Percentiles rank a stretch among this genome's conserved stretches.
These are phyloP conservation scores for Diaprepes abbreviatus DNA, from an alignment of 2,888 invertebrate species.

Conservation along the genomic window DNA sequence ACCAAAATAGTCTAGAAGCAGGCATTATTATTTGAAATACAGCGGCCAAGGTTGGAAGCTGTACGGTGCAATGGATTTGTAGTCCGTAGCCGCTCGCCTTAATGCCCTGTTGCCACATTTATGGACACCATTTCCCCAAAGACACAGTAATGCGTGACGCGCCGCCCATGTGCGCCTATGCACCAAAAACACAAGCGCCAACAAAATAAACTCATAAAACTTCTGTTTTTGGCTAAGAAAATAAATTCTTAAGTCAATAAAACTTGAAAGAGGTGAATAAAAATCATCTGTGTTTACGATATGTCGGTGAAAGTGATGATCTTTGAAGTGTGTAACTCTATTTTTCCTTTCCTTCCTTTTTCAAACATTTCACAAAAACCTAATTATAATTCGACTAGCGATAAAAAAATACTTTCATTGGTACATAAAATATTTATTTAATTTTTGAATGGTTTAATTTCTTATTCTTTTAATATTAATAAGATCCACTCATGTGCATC, in stretches of 20 bases:
- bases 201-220: conserved; percentile 22
- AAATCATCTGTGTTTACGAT: conserved; percentile 12
- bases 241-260: conserved; percentile 26
- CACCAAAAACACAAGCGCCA: conserved; percentile 26
- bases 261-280: conserved; percentile 1
- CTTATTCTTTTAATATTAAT: no score
- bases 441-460: no score
- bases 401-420: no score
- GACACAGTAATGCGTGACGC: conserved; percentile 1
- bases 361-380: background rate
- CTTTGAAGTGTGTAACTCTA: background rate
- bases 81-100: conserved; percentile 35
- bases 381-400: background rate
- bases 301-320: background rate
- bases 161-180: conserved; percentile 22
- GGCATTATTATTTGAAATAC: conserved; percentile 46
- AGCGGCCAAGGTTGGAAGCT: conserved; percentile 50
- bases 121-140: conserved; percentile 22
- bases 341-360: background rate
- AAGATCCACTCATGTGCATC: no score
- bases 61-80: conserved; percentile 45
- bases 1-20: conserved; percentile 44
- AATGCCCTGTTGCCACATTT: conserved; percentile 35
- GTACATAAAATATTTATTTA: no score
- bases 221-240: conserved; percentile 28